These are phyloP conservation scores for Tricholauxania praeusta DNA, from an alignment of 2,888 invertebrate species.

Conservation along the genomic window DNA sequence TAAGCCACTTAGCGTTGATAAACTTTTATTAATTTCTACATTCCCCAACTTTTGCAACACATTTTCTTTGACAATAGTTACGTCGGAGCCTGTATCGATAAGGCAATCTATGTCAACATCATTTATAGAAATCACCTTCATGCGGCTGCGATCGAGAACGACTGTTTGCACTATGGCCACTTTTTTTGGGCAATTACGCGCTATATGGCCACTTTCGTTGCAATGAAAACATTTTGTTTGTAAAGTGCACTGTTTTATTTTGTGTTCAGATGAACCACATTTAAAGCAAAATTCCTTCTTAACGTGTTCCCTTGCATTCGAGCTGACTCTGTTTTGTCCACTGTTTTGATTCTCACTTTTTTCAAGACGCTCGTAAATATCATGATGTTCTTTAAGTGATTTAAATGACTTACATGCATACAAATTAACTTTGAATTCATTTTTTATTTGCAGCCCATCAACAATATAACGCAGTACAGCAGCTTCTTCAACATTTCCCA, in stretches of 20 bases:
- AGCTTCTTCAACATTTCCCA: conserved; percentile 30
- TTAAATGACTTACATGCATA: conserved; percentile 25
- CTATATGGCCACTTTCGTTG: conserved; percentile 5
- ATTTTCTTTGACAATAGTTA: neutral
- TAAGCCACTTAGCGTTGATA: neutral
- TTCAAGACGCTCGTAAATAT: conserved; percentile 28
- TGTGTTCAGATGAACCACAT: neutral
- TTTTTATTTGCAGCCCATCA: conserved; percentile 28
- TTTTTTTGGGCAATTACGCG: too few relatives aligned
- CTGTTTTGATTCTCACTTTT: conserved; percentile 4
- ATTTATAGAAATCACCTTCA: neutral
- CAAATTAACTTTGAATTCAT: conserved; percentile 23
- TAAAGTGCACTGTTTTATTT: conserved; percentile 33
- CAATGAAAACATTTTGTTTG: conserved; percentile 9
- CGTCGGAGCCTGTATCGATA: conserved; percentile 9
- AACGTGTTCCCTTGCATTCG: neutral
- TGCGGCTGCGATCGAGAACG: neutral
- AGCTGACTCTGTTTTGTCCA: neutral
- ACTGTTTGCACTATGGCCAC: too few relatives aligned
- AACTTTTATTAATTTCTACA: neutral
- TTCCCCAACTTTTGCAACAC: neutral
- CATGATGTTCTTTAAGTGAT: conserved; percentile 21
- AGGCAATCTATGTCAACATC: neutral
- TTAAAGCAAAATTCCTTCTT: neutral
- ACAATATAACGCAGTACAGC: conserved; percentile 37